Evolutionary conservation across 2,797 vertebrate genomes (phyloP).

Genomic region (Mus minutoides): DNA sequence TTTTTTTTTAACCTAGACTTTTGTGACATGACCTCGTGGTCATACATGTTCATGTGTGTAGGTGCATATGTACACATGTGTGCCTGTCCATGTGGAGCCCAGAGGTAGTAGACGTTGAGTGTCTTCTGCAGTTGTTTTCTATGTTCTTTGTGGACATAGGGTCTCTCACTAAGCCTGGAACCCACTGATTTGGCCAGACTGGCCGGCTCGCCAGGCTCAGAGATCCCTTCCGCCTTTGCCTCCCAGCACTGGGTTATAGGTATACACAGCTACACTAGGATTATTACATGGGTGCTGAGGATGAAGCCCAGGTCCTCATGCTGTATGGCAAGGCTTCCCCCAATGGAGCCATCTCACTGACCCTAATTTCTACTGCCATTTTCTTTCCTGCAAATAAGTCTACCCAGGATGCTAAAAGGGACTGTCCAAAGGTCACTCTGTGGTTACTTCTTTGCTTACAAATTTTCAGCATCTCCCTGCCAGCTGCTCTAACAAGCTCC

Average conservation of each 20-base stretch:
- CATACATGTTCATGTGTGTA: neutral
- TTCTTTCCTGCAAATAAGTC: conserved; percentile 2
- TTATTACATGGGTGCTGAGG: neutral
- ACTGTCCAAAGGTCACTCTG: neutral
- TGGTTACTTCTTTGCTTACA: neutral
- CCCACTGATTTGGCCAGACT: neutral
- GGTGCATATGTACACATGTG: neutral
- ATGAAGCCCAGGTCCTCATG: neutral
- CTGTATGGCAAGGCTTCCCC: neutral
- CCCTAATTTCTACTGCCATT: neutral
- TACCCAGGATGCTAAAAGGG: neutral
- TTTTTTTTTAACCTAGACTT: neutral
- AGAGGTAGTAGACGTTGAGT: neutral
- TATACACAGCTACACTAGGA: neutral
- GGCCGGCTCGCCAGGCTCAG: neutral
- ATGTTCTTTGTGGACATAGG: neutral
- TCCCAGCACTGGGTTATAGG: neutral
- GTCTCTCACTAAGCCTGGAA: neutral
- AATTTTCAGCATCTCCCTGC: neutral
- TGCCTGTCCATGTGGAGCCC: neutral
- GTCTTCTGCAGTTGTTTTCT: neutral
- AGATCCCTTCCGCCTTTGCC: neutral
- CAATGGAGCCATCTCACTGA: neutral
- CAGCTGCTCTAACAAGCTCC: neutral
- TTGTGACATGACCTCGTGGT: neutral